These are phyloP conservation scores for Alexandromys fortis DNA, from an alignment of 2,113 vertebrate species.

Conservation along the genomic window DNA sequence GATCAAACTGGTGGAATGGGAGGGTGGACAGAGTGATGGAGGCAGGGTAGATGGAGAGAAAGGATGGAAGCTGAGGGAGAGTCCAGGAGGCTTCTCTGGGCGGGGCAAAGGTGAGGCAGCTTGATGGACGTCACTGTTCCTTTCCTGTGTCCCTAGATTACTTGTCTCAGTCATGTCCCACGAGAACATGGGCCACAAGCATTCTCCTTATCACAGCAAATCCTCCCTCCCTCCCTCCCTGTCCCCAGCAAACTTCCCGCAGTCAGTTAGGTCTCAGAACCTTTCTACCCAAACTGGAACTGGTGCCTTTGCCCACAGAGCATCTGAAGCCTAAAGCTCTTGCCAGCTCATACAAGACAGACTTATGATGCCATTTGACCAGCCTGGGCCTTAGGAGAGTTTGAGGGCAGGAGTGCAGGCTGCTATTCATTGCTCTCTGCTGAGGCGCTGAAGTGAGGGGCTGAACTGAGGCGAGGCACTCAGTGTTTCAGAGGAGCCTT, in stretches of 20 bases:
- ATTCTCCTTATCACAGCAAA: too few relatives aligned
- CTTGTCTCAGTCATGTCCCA: background rate
- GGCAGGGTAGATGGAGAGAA: background rate
- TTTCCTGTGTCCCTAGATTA: background rate
- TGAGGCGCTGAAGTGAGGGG: background rate
- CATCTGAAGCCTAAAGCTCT: background rate
- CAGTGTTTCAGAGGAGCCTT: background rate
- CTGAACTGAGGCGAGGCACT: background rate
- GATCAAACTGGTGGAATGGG: background rate
- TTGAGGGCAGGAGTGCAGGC: background rate
- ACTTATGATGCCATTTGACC: background rate
- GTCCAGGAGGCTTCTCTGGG: background rate
- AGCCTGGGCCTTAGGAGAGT: background rate
- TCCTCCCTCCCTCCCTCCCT: fast-evolving
- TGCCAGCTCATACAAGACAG: background rate
- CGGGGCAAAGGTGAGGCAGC: background rate
- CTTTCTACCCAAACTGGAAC: background rate
- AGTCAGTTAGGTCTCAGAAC: background rate
- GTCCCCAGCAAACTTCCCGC: background rate
- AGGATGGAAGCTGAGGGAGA: background rate
- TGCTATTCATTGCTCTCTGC: background rate
- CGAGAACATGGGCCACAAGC: background rate
- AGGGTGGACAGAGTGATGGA: background rate
- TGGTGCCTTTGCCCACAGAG: background rate
- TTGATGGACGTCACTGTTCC: background rate